Conservation (phyloP, 2,797 vertebrate genomes). For the Philypnodon macrostomus region DNA sequence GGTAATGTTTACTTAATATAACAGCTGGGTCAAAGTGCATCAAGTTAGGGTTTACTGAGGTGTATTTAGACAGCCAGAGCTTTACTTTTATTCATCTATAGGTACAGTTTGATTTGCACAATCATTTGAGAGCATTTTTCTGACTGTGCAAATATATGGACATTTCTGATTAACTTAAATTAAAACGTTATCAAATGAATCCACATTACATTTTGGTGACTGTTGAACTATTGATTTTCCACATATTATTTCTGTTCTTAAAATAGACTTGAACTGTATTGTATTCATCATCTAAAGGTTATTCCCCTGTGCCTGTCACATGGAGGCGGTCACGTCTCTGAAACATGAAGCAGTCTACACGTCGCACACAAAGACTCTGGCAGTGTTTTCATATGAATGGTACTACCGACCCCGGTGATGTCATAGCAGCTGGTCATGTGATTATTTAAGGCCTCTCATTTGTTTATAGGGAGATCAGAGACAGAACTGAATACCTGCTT, state of each 20-base stretch:
- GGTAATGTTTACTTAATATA: background rate
- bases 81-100: too few relatives aligned
- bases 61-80: too few relatives aligned
- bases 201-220: too few relatives aligned
- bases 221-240: too few relatives aligned
- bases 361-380: background rate
- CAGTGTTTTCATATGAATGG: slow-evolving; percentile 1
- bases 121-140: too few relatives aligned
- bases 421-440: slow-evolving; percentile 25
- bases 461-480: slow-evolving; percentile 2
- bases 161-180: too few relatives aligned
- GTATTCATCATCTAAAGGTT: background rate
- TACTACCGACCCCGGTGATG: slow-evolving; percentile 23
- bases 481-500: slow-evolving; percentile 1
- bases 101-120: too few relatives aligned
- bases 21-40: too few relatives aligned
- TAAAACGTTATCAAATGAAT: too few relatives aligned
- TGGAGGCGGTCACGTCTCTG: slow-evolving; percentile 1
- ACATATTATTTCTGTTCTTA: background rate
- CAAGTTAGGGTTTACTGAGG: too few relatives aligned
- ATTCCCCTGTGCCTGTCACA: background rate
- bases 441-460: slow-evolving; percentile 21
- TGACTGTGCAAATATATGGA: too few relatives aligned
- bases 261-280: slow-evolving; percentile 3
- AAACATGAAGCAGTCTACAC: slow-evolving; percentile 14